Base-by-base conservation (phyloP, 1,140 invertebrate genomes). In the Proctacanthus coquilletti region DNA sequence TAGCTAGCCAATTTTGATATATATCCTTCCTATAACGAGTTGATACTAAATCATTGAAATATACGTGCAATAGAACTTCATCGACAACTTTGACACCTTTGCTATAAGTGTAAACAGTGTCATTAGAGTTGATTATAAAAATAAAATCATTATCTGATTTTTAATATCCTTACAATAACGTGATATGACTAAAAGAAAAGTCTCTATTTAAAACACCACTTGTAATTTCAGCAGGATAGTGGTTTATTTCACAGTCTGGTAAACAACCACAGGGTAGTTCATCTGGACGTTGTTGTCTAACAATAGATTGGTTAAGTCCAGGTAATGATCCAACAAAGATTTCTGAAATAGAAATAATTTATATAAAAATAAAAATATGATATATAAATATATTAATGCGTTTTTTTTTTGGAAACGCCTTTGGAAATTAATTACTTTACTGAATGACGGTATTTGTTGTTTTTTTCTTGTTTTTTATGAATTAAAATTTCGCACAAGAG, bases 31-130 rank as follows among this genome's bases (percentile, higher is more conserved):
- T 58, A 44, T 71, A 70, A 39, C 68, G 61, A 5, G 68, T 71
- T 5, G 68, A 65, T 32, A 72, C 63, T 25, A 75, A 48, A 45
- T 72, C 69, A 45, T 70, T 70, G 43, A 70, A 75, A 45, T 69
- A 76, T 3, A 77, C 60, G 42, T 74, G 71, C n/a, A 75, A 38
- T 5, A 72, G 50, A 5, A 71, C 72, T 18, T 61, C 58, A 37
- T 75, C 70, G 17, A 57, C 50, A 25, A 63, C 38, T 17, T 56
- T 48, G 5, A 63, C 49, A 13, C 60, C 55, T 21, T 64, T 65
- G 39, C 61, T 67, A 49, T 42, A 66, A 62, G 31, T 18, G 19
- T 29, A 27, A 29, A 38, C n/a, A n/a, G n/a, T n/a, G n/a, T n/a
- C n/a, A n/a, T n/a, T n/a, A n/a, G n/a, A n/a, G n/a, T n/a, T 8